Percentiles rank a stretch among this genome's conserved stretches.
These are phyloP conservation scores for Leptopterna dolabrata DNA, from an alignment of 2,888 invertebrate genomes.

Conservation along the genomic window DNA sequence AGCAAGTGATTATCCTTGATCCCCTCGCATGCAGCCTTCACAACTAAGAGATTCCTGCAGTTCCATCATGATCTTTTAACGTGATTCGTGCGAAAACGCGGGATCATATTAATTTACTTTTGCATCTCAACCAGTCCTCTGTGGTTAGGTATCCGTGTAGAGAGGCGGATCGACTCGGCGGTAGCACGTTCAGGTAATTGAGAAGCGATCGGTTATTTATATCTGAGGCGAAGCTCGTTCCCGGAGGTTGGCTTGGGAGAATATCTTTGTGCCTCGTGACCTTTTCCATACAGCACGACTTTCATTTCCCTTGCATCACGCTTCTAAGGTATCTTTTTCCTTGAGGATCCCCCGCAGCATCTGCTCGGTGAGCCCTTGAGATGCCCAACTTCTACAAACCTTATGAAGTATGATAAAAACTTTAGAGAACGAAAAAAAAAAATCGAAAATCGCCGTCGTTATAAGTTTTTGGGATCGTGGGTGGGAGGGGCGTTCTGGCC, in stretches of 20 bases:
- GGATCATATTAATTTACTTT: conserved; percentile 17
- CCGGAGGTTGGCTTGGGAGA: not conserved
- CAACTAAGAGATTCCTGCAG: not conserved
- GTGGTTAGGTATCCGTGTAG: not conserved
- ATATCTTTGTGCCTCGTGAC: conserved; percentile 38
- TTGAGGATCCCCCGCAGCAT: not conserved
- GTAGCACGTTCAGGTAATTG: conserved; percentile 46
- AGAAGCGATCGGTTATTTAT: conserved; percentile 39
- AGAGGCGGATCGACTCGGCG: conserved; percentile 15
- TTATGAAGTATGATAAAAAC: not conserved
- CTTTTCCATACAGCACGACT: conserved; percentile 43
- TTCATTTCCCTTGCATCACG: conserved; percentile 48
- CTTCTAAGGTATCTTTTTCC: conserved; percentile 13
- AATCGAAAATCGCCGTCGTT: not conserved
- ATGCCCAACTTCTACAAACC: not conserved
- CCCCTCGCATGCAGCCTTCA: conserved; percentile 17
- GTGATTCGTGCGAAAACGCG: not conserved
- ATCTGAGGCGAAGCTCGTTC: conserved; percentile 1
- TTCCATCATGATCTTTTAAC: not conserved
- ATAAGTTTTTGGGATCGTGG: conserved; percentile 3
- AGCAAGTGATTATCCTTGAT: conserved; percentile 12
- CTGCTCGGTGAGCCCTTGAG: conserved; percentile 30
- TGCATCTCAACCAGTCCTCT: not conserved
- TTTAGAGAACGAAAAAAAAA: not conserved
- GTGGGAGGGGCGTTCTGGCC: not conserved